A percentile compares a stretch with the other conserved stretches of the same genome.
These are phyloP conservation scores for Leptinotarsa lineolata DNA, from an alignment of 1,140 invertebrate species.

Conservation along the genomic window DNA sequence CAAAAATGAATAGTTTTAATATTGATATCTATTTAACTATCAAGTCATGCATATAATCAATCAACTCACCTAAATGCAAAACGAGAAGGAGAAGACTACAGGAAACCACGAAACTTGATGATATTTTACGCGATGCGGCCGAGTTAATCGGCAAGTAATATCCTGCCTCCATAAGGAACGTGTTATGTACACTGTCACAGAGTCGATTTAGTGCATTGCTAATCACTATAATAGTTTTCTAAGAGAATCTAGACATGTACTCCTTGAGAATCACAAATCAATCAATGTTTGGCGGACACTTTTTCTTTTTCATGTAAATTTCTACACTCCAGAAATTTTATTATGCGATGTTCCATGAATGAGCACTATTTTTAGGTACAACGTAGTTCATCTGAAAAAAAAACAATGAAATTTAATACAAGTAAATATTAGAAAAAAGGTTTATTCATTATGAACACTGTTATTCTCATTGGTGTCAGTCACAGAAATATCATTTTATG, in stretches of 20 bases:
- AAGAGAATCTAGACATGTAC: neutral
- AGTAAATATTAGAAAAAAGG: too few species aligned
- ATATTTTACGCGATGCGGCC: constrained; percentile 8
- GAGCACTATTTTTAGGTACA: neutral
- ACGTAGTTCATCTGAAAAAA: neutral
- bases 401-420: neutral
- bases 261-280: neutral
- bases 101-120: neutral
- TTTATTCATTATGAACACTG: too few species aligned
- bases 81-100: neutral
- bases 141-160: constrained; percentile 18
- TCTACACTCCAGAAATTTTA: neutral
- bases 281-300: neutral
- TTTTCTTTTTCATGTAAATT: neutral
- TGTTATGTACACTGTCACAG: neutral
- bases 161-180: neutral
- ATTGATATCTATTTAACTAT: too few species aligned
- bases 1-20: too few species aligned
- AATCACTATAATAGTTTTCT: neutral
- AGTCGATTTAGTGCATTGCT: neutral
- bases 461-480: too few species aligned
- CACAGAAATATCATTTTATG: too few species aligned
- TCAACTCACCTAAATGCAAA: constrained; percentile 11
- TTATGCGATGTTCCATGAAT: neutral
- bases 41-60: too few species aligned